Evolutionary conservation across 2,113 vertebrate species (phyloP).

Genomic region (Trichomycterus rosablanca): DNA sequence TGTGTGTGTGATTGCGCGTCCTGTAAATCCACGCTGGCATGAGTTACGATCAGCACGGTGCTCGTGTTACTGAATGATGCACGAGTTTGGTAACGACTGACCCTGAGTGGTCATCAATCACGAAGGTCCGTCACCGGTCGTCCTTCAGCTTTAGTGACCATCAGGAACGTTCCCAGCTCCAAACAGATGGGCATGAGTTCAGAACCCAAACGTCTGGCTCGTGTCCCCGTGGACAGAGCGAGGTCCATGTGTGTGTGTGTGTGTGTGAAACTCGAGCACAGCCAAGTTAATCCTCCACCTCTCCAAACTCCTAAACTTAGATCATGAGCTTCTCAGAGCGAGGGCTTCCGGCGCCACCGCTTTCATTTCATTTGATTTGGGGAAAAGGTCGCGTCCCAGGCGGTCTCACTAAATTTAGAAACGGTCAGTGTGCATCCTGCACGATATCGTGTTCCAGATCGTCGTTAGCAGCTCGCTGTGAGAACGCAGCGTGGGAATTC

Average conservation of each 20-base stretch:
- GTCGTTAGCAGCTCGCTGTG: background rate
- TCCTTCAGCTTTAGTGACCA: too few species aligned
- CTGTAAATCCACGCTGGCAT: background rate
- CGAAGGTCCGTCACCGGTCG: too few species aligned
- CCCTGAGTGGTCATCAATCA: background rate
- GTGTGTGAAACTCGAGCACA: too few species aligned
- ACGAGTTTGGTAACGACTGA: slow-evolving; percentile 31
- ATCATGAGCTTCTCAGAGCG: background rate
- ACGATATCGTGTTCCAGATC: background rate
- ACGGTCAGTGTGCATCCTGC: slow-evolving; percentile 6
- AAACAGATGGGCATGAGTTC: too few species aligned
- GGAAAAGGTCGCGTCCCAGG: slow-evolving; percentile 2
- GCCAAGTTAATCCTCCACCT: too few species aligned
- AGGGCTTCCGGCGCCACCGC: background rate
- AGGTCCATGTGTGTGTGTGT: too few species aligned
- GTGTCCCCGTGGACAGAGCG: too few species aligned
- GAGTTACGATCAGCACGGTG: slow-evolving; percentile 2
- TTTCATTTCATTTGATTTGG: background rate
- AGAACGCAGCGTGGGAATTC: background rate
- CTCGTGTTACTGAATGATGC: background rate
- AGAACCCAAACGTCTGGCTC: too few species aligned
- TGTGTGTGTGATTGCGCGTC: background rate
- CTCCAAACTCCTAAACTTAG: too few species aligned
- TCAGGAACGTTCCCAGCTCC: too few species aligned
- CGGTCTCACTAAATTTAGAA: slow-evolving; percentile 4